Evolutionary conservation across 1,140 invertebrate species (phyloP).

Genomic region (Meteorus sp.): DNA sequence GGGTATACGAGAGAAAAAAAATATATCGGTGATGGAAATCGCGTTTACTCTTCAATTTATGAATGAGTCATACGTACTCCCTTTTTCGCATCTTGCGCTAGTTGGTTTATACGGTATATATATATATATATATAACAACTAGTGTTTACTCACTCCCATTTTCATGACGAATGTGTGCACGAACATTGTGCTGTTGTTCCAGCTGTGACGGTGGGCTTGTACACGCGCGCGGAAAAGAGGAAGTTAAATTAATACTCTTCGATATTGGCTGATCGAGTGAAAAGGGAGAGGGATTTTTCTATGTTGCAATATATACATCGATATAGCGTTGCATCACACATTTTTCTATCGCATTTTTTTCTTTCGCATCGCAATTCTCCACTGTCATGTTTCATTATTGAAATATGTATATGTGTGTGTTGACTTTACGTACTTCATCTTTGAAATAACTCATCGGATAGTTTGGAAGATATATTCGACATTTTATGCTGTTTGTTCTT

Average conservation of each 20-base stretch:
- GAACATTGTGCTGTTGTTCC: conserved; percentile 12
- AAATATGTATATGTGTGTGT: too few relatives aligned
- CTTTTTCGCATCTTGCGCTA: not conserved
- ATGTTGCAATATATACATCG: too few relatives aligned
- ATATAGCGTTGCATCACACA: not conserved
- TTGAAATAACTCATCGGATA: too few relatives aligned
- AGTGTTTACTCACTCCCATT: not conserved
- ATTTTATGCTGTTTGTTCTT: too few relatives aligned
- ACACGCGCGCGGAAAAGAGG: not conserved
- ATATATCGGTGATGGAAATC: conserved; percentile 32
- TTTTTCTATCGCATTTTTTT: not conserved
- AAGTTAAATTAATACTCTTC: conserved; percentile 25
- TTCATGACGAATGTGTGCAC: not conserved
- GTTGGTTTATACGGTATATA: not conserved
- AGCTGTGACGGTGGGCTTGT: conserved; percentile 7
- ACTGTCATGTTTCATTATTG: too few relatives aligned
- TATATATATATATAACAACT: not conserved
- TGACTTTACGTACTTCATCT: too few relatives aligned
- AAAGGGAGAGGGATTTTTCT: not conserved
- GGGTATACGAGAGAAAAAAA: too few relatives aligned
- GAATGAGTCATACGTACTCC: conserved; percentile 20
- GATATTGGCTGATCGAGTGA: conserved; percentile 21
- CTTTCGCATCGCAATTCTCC: not conserved
- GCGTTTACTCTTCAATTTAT: conserved; percentile 10
- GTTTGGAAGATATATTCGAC: too few relatives aligned